phyloP scores from a whole-genome alignment of 2,888 invertebrate species.

The Cantharis lateralis region DNA sequence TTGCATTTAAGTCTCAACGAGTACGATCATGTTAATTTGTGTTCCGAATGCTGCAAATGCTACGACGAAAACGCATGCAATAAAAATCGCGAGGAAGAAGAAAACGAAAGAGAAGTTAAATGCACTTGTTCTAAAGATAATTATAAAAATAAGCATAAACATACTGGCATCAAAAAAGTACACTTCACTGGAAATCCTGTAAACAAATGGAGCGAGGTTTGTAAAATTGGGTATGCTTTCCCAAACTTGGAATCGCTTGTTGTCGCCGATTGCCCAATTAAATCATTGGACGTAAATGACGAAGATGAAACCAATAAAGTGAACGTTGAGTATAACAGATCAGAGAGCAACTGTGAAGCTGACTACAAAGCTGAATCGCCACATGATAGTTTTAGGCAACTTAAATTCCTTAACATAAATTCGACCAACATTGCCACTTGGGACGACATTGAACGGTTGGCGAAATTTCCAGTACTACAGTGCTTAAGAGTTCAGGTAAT shows the following conservation, averaged over 20 bases:
- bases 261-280: conserved; percentile 83
- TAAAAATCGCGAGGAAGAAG: conserved; percentile 32
- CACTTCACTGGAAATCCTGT: conserved; percentile 89
- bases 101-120: conserved; percentile 28
- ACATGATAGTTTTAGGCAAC: conserved; percentile 68
- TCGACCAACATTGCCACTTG: conserved; percentile 82
- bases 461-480: conserved; percentile 79
- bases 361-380: conserved; percentile 59
- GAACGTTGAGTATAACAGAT: conserved; percentile 52
- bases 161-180: conserved; percentile 74
- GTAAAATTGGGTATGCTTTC: conserved; percentile 82
- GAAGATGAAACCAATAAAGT: conserved; percentile 31
- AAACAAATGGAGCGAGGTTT: conserved; percentile 82
- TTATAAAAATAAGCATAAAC: conserved; percentile 52
- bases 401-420: conserved; percentile 83
- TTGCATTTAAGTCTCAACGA: conserved; percentile 91
- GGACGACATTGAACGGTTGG: conserved; percentile 87
- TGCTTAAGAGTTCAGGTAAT: conserved; percentile 81
- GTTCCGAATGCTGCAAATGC: conserved; percentile 48
- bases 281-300: conserved; percentile 55
- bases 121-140: conserved; percentile 42
- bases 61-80: conserved; percentile 20
- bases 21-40: conserved; percentile 76
- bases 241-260: conserved; percentile 84
- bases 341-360: conserved; percentile 66